These are phyloP conservation scores for Junco hyemalis DNA, from an alignment of 2,113 vertebrate species.

Conservation along the genomic window DNA sequence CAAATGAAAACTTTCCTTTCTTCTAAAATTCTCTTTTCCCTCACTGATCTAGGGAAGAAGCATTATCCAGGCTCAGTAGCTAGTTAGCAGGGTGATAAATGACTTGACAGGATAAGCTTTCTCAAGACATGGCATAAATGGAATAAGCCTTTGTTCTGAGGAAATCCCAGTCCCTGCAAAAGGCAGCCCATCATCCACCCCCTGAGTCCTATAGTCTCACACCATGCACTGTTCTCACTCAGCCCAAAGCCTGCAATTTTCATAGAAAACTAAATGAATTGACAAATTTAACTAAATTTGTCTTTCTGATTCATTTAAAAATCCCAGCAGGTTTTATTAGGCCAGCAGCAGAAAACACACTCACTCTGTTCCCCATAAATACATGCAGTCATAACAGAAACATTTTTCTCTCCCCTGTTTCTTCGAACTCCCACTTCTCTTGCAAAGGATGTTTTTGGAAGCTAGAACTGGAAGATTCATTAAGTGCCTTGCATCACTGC, in stretches of 20 bases:
- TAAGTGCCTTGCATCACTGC: not conserved
- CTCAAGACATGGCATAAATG: constrained; percentile 1
- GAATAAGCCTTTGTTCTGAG: constrained; percentile 15
- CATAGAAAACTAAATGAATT: not conserved
- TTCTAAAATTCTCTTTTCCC: constrained; percentile 4
- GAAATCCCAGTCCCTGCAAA: constrained; percentile 18
- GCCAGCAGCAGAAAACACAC: not conserved
- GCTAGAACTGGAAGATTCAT: not conserved
- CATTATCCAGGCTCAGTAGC: constrained; percentile 18
- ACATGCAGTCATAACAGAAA: not conserved
- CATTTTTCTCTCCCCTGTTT: not conserved
- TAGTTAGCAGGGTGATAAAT: constrained; percentile 24
- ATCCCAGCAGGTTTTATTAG: not conserved
- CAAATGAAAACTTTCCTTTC: constrained; percentile 22
- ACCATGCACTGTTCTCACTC: not conserved
- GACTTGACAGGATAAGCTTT: constrained; percentile 34
- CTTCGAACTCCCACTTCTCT: not conserved
- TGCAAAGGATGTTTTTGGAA: not conserved
- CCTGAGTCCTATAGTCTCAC: not conserved
- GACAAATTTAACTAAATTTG: not conserved
- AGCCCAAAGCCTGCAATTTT: not conserved
- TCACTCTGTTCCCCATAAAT: not conserved
- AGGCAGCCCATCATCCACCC: not conserved
- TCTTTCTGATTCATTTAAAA: not conserved
- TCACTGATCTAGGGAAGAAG: constrained; percentile 5